phyloP scores from a whole-genome alignment of 2,113 vertebrate species.

The Rhinolophus ferrumequinum region DNA sequence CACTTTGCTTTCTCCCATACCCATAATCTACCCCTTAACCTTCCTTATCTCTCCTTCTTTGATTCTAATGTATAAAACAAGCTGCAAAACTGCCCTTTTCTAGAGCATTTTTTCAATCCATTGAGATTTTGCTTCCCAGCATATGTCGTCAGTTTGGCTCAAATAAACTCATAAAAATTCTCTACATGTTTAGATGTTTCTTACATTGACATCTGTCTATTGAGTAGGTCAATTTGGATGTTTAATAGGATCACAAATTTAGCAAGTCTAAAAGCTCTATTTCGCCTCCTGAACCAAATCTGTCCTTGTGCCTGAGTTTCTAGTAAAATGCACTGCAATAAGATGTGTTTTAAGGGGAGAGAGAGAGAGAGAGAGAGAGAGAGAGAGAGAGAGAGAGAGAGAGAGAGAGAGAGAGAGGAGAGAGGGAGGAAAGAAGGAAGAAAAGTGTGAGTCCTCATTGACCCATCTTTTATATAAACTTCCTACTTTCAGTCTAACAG shows the following conservation, averaged over 20 bases:
- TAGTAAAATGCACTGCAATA: neutral
- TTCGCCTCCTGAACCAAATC: neutral
- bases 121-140: too few relatives aligned
- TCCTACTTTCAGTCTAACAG: neutral
- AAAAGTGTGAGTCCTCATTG: neutral
- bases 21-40: too few relatives aligned
- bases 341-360: neutral
- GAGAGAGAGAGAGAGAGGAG: neutral
- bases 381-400: neutral
- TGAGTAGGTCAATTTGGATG: neutral
- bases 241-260: neutral
- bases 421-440: neutral
- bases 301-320: neutral
- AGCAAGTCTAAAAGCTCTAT: neutral
- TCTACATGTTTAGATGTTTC: too few relatives aligned
- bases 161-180: too few relatives aligned
- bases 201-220: neutral
- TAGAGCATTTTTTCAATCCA: too few relatives aligned
- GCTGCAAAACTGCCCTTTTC: too few relatives aligned
- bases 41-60: too few relatives aligned
- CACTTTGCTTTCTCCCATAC: too few relatives aligned
- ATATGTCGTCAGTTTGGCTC: too few relatives aligned
- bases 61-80: too few relatives aligned
- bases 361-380: neutral
- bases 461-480: neutral